Evolutionary conservation across 1,140 invertebrate species (phyloP), one percentile per base, ranked within the genome.

Genomic region (Streblospio benedicti): DNA sequence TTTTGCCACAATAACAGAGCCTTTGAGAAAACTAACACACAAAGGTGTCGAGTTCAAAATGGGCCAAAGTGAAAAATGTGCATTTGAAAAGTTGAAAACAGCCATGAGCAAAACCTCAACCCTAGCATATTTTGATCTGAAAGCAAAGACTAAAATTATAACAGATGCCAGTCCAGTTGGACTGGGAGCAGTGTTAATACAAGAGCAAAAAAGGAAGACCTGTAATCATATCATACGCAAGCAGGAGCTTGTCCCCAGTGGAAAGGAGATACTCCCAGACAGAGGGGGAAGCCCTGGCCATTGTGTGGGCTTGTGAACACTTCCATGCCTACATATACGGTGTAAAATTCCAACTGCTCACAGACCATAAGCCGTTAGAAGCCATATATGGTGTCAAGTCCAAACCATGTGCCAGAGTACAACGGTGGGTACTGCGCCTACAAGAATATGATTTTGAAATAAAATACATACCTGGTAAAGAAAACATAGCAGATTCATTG

Each of bases 251-350:
- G 18, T 9, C 9, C 9, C 35, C 32, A n/a, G 38, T 20, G 25
- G 67, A 71, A 53, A 43, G 50, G n/a, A 61, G 61, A 32, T 79
- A 80, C 62, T 70, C 69, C 0, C 74, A 71, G 12, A 77, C 70
- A 20, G 80, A 82, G 62, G 70, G 66, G 58, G 77, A 81, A 65
- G 68, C 63, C 27, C 56, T 79, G 30, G 76, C 70, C 12, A 54
- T 79, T 3, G 67, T 81, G 2, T 79, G 65, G 67, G 71, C 73
- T 6, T 65, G 77, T 33, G 65, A 77, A 59, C 72, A 75, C 35
- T 81, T 80, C 61, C 61, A 73, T 44, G 60, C 67, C n/a, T 83
- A 68, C 30, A 62, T 74, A 18, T 71, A 76, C 49, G 79, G 78
- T 20, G 67, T 59, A 16, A 54, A 70, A 16, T 80, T 75, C 49